Evolutionary conservation across 2,113 vertebrate species (phyloP).

Genomic region (Embiotoca jacksoni): DNA sequence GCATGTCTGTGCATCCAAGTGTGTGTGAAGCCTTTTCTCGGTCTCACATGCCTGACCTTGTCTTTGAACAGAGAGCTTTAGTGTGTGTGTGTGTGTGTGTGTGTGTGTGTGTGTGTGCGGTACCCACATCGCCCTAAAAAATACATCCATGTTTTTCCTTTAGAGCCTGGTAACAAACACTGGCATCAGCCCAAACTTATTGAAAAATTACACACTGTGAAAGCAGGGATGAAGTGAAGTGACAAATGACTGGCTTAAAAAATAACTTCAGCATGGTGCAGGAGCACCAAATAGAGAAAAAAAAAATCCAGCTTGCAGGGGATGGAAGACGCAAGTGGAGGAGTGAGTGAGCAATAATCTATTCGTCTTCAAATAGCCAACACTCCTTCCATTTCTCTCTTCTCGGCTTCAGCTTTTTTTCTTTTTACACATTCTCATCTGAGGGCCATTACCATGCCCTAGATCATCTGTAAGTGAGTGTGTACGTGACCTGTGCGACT

Average conservation of each 20-base stretch:
- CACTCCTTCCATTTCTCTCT: slow-evolving; percentile 17
- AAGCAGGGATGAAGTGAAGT: slow-evolving; percentile 43
- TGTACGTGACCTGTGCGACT: slow-evolving; percentile 7
- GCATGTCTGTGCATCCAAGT: slow-evolving; percentile 16
- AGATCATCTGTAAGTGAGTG: slow-evolving; percentile 27
- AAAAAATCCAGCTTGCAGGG: slow-evolving; percentile 5
- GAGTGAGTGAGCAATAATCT: background rate
- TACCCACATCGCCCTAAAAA: slow-evolving; percentile 1
- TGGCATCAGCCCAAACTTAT: slow-evolving; percentile 43
- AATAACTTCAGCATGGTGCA: slow-evolving; percentile 35
- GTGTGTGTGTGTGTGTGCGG: slow-evolving; percentile 11
- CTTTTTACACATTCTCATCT: slow-evolving; percentile 30
- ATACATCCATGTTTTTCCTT: slow-evolving; percentile 6
- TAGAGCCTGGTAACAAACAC: slow-evolving; percentile 40
- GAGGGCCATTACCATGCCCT: slow-evolving; percentile 32
- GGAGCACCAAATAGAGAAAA: slow-evolving; percentile 30
- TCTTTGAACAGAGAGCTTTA: slow-evolving; percentile 40
- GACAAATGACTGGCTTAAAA: slow-evolving; percentile 54
- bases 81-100: slow-evolving; percentile 10
- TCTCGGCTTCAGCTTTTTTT: slow-evolving; percentile 8
- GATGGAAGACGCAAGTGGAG: slow-evolving; percentile 6
- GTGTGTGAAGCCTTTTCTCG: slow-evolving; percentile 36
- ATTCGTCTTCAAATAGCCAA: slow-evolving; percentile 30
- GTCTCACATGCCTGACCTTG: slow-evolving; percentile 29
- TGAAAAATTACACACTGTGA: slow-evolving; percentile 47